Conservation (phyloP, 2,113 vertebrate genomes). For the Erythrocercus mccallii region DNA sequence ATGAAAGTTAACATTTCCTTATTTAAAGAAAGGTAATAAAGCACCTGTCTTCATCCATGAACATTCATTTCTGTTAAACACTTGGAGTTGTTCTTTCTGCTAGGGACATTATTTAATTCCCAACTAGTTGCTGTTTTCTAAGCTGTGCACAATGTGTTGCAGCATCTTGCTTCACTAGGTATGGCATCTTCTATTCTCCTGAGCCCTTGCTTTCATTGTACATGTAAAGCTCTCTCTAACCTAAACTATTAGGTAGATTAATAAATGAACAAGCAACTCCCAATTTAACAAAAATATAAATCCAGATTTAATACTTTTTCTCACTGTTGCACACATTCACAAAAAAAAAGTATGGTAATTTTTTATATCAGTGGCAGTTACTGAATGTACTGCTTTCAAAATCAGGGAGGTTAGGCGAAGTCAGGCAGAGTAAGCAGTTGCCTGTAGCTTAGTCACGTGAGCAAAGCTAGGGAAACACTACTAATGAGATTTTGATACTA, state of each 20-base stretch:
- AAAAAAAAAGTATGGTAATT: background rate
- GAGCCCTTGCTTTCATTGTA: background rate
- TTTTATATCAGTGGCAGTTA: background rate
- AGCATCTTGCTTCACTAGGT: background rate
- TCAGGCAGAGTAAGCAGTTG: background rate
- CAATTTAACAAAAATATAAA: background rate
- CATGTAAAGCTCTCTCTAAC: background rate
- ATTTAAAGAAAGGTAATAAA: background rate
- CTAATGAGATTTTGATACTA: background rate
- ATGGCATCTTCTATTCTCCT: background rate
- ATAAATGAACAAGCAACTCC: background rate
- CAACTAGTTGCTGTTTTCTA: background rate
- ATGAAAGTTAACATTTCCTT: background rate
- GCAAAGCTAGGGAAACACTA: background rate
- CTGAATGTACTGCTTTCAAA: background rate
- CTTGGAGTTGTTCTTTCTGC: background rate
- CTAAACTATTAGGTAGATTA: background rate
- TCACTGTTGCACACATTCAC: background rate
- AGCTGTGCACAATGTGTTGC: background rate
- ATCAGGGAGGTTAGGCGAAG: background rate
- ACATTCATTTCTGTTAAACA: background rate
- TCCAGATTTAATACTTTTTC: background rate
- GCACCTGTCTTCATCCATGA: background rate
- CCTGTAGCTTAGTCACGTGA: background rate
- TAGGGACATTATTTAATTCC: background rate